Conservation (phyloP, 2,797 vertebrate genomes). For the Gephyroberyx darwinii region DNA sequence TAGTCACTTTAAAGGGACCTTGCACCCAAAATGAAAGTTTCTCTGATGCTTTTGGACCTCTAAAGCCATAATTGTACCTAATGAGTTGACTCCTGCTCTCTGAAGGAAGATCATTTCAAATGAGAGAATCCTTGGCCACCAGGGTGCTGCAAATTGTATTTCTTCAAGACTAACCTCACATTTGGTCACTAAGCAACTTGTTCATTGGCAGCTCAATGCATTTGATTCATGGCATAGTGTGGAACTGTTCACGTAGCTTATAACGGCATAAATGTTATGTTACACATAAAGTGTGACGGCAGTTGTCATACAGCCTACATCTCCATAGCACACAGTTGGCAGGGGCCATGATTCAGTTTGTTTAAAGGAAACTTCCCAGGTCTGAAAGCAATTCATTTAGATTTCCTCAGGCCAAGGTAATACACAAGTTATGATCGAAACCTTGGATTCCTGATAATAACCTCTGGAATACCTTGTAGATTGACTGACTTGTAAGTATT, state of each 20-base stretch:
- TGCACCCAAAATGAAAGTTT: not conserved
- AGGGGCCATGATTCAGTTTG: not conserved
- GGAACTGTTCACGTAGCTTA: not conserved
- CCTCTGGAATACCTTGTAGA: not conserved
- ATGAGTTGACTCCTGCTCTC: not conserved
- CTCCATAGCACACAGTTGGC: not conserved
- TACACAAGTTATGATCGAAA: not conserved
- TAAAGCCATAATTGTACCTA: not conserved
- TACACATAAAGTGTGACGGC: not conserved
- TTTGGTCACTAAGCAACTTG: not conserved
- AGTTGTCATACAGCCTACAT: not conserved
- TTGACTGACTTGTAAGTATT: not conserved
- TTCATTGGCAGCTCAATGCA: not conserved
- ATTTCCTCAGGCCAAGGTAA: constrained; percentile 6
- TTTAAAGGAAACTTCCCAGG: not conserved
- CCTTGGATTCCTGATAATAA: not conserved
- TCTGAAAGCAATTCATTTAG: not conserved
- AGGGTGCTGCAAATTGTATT: too few relatives aligned
- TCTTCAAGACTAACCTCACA: not conserved
- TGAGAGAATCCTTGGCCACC: not conserved
- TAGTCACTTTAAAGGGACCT: not conserved
- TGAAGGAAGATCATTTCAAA: not conserved
- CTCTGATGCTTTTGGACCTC: constrained; percentile 27
- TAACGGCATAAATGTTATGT: not conserved
- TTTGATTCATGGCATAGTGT: not conserved